Evolutionary conservation across 1,140 invertebrate genomes (phyloP), one percentile per base, ranked within the genome.

Genomic region (Lithobius niger): DNA sequence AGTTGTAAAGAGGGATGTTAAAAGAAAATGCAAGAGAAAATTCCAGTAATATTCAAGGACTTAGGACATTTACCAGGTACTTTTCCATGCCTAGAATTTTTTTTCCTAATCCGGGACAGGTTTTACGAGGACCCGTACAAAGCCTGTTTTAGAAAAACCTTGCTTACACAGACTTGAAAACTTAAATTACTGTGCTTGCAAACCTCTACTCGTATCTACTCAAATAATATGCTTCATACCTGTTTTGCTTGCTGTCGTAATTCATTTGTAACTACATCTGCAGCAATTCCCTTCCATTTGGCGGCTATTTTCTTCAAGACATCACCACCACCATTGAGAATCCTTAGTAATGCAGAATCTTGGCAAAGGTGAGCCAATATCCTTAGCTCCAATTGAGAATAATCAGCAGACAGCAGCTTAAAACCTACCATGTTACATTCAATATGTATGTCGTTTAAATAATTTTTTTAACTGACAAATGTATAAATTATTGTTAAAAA

Each of bases 351-450:
- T 27, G 77, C 74, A n/a, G 67, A 51, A 73, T 98, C 95, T 60
- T 79, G 68, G 13, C 87, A 89, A 57, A 95, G 79, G 70, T 97
- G 90, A 19, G 94, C 87, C 59, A 98, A 75, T 56, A 98, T 81
- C 60, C 95, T 76, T 63, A 99, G 77, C 72, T 99, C 96, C 48
- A 98, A 69, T 70, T 98, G 95, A 65, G 88, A 93, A 71, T 94
- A 98, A 72, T 98, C 95, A 0, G 90, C 92, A 13, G 92, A 86
- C 16, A 99, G 65, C 18, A 97, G 71, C 16, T 74, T 56, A 27
- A 68, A 69, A 52, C 72, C 77, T n/a, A 62, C 6, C 16, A n/a
- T 48, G n/a, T n/a, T 10, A 48, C n/a, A n/a, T n/a, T n/a, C n/a
- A 48, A 40, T 40, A n/a, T 40, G n/a, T 40, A 40, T 13, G n/a